These are phyloP conservation scores for Idaea biselata DNA, from an alignment of 2,888 invertebrate genomes.

Conservation along the genomic window DNA sequence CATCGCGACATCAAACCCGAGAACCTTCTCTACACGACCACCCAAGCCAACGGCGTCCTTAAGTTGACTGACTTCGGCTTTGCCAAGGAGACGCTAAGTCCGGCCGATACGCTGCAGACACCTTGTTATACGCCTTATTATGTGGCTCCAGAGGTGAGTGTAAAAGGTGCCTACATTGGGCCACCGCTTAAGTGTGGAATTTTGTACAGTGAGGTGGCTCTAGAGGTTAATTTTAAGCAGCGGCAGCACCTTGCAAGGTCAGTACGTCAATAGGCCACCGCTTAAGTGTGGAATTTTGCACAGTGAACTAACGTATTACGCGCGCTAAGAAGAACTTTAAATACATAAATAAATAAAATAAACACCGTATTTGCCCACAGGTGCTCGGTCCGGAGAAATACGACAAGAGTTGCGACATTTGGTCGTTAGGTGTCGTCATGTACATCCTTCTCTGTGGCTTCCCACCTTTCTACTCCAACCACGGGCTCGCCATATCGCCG, in stretches of 20 bases:
- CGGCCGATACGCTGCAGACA: conserved; percentile 94
- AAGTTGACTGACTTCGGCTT: conserved; percentile 99
- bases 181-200: no score
- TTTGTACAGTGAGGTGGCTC: no score
- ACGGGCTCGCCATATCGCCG: conserved; percentile 98
- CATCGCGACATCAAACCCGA: conserved; percentile 99
- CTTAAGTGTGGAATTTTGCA: no score
- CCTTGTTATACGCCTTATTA: conserved; percentile 99
- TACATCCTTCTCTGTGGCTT: conserved; percentile 99
- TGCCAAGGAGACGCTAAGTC: conserved; percentile 93
- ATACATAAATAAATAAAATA: no score
- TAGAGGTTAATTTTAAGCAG: no score
- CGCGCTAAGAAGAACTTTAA: no score
- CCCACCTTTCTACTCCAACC: conserved; percentile 99
- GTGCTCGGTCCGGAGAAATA: conserved; percentile 98
- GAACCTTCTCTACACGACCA: conserved; percentile 94
- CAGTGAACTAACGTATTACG: no score
- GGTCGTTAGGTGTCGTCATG: conserved; percentile 99
- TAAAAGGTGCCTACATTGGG: no score
- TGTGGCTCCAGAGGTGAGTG: conserved; percentile 84
- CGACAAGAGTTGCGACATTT: conserved; percentile 99
- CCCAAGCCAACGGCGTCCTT: conserved; percentile 87
- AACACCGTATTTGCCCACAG: conserved; percentile 72
- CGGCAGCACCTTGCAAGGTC: no score
- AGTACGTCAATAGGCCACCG: no score